Conservation (phyloP, 2,113 vertebrate species). For the Vidua macroura region DNA sequence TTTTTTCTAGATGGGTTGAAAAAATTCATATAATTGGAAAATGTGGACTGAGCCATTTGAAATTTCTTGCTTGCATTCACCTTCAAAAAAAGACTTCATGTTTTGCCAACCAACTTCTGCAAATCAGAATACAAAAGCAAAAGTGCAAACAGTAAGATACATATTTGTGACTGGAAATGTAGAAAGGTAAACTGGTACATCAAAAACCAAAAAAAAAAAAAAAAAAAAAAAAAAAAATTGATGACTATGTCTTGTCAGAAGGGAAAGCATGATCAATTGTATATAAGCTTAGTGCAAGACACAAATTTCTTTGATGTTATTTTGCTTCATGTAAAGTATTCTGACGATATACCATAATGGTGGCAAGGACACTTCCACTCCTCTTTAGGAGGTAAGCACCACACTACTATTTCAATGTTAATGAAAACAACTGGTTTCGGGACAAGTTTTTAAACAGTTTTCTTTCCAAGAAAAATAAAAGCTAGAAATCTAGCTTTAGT, state of each 20-base stretch:
- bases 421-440: not conserved
- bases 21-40: not conserved
- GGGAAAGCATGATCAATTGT: not conserved
- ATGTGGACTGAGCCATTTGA: not conserved
- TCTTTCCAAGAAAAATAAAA: not conserved
- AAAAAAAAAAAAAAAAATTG: not conserved
- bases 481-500: not conserved
- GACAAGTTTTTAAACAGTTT: not conserved
- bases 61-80: not conserved
- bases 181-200: not conserved
- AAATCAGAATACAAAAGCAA: not conserved
- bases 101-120: not conserved
- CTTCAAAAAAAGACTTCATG: not conserved
- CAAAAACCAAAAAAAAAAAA: not conserved
- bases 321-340: not conserved
- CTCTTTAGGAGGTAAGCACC: not conserved
- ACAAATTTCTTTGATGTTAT: not conserved
- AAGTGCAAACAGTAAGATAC: not conserved
- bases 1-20: not conserved
- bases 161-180: not conserved
- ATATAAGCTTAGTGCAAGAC: not conserved
- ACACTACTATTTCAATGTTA: not conserved
- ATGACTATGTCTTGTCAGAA: not conserved
- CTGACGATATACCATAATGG: not conserved
- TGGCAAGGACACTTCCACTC: not conserved